Percentiles rank a stretch among this genome's conserved stretches.
These are phyloP conservation scores for Pangasius macronema DNA, from an alignment of 2,797 vertebrate genomes.

Conservation along the genomic window DNA sequence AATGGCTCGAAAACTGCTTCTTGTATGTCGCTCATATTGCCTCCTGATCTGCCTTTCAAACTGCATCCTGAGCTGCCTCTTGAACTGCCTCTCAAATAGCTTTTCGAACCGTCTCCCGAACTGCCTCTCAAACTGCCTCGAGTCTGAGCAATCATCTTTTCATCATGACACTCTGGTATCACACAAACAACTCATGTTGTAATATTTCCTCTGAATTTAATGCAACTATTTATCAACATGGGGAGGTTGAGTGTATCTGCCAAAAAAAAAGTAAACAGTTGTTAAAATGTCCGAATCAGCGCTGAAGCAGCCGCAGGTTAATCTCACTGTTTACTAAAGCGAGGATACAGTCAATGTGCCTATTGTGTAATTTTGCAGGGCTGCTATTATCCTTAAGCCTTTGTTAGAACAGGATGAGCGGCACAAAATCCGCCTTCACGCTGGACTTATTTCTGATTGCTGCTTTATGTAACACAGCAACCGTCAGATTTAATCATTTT, in stretches of 20 bases:
- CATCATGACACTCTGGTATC: background rate
- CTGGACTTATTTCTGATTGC: background rate
- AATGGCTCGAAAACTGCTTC: too few species aligned
- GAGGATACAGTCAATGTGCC: background rate
- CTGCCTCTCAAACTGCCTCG: background rate
- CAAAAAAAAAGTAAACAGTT: background rate
- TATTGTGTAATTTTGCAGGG: constrained; percentile 17
- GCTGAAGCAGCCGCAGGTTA: background rate
- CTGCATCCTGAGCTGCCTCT: background rate
- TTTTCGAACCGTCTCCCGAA: background rate
- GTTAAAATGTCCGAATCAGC: background rate
- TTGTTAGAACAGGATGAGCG: background rate
- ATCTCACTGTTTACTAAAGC: background rate
- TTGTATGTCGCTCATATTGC: background rate
- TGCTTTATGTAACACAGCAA: background rate
- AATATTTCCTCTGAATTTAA: background rate
- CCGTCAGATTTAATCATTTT: background rate
- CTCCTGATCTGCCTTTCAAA: background rate
- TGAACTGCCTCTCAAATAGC: background rate
- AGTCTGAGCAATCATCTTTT: background rate
- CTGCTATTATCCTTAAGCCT: constrained; percentile 7
- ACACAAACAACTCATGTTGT: background rate
- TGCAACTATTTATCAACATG: background rate
- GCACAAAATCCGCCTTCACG: background rate
- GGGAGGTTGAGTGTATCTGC: too few species aligned